These are phyloP conservation scores for Steatocranus sp. DNA, from an alignment of 2,797 vertebrate genomes.

Conservation along the genomic window DNA sequence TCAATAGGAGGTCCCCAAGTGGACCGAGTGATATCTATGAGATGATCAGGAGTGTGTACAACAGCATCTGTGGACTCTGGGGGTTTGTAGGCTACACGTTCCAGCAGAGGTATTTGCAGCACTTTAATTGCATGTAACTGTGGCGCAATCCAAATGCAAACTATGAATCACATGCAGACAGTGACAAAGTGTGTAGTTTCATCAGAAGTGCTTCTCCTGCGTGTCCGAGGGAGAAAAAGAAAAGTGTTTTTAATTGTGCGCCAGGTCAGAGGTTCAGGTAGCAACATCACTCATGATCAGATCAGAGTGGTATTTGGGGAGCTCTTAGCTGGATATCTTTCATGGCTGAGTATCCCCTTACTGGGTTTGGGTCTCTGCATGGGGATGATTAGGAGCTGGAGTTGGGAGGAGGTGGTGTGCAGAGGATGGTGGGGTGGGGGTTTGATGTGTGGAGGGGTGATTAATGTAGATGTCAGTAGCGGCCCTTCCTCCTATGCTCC, in stretches of 20 bases:
- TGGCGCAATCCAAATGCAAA: conserved; percentile 38
- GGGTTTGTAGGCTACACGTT: conserved; percentile 15
- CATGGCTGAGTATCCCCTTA: conserved; percentile 67
- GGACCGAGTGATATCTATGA: conserved; percentile 31
- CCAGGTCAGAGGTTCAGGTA: conserved; percentile 75
- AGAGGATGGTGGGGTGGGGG: not conserved
- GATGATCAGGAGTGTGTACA: conserved; percentile 27
- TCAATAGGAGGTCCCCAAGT: conserved; percentile 57
- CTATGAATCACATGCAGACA: conserved; percentile 47
- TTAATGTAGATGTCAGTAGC: conserved; percentile 83
- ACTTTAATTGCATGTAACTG: conserved; percentile 53
- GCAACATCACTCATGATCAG: conserved; percentile 76
- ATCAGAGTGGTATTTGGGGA: conserved; percentile 75
- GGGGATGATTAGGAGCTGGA: conserved; percentile 72
- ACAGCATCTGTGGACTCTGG: conserved; percentile 11
- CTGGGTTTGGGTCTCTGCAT: conserved; percentile 62
- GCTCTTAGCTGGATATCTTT: conserved; percentile 78
- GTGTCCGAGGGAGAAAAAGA: conserved; percentile 34
- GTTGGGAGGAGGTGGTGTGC: conserved; percentile 17
- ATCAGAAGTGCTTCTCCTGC: conserved; percentile 2
- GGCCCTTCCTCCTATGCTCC: conserved; percentile 46
- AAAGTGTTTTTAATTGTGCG: conserved; percentile 80
- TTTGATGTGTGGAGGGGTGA: conserved; percentile 70
- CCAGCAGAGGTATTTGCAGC: conserved; percentile 21
- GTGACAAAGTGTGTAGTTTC: conserved; percentile 24